phyloP scores from a whole-genome alignment of 2,113 vertebrate genomes.

The Callaeas wilsoni region DNA sequence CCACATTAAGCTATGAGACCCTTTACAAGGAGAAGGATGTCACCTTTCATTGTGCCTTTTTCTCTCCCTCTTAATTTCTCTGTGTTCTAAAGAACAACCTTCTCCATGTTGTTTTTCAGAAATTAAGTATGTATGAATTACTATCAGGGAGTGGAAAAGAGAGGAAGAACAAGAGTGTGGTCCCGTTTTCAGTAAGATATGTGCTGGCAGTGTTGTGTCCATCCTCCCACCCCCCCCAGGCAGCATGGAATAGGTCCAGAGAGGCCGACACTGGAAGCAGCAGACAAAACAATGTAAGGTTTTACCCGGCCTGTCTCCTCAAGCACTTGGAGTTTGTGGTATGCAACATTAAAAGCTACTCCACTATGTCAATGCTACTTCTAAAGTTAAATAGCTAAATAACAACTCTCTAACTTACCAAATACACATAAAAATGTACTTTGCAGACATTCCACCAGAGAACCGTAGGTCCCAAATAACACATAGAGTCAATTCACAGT shows the following conservation, averaged over 20 bases:
- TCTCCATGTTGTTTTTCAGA: neutral
- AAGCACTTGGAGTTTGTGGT: neutral
- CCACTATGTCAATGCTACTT: neutral
- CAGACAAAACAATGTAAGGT: neutral
- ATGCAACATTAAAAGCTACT: neutral
- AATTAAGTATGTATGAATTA: neutral
- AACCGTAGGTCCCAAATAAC: constrained; percentile 5
- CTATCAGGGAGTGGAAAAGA: neutral
- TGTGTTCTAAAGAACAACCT: neutral
- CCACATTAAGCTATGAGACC: neutral
- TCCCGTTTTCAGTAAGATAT: neutral
- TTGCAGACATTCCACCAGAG: neutral
- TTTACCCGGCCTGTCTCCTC: neutral
- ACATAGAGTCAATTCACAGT: constrained; percentile 22
- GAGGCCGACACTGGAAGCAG: neutral
- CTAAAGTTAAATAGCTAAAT: constrained; percentile 23
- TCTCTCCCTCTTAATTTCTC: neutral
- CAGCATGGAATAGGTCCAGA: neutral
- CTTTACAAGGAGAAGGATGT: neutral
- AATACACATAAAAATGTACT: constrained; percentile 2
- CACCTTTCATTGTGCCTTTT: neutral
- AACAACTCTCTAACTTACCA: constrained; percentile 7
- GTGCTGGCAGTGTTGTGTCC: neutral
- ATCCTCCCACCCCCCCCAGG: neutral
- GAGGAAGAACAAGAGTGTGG: neutral